These are phyloP conservation scores for Physeter macrocephalus DNA, from an alignment of 2,113 vertebrate genomes.

Conservation along the genomic window DNA sequence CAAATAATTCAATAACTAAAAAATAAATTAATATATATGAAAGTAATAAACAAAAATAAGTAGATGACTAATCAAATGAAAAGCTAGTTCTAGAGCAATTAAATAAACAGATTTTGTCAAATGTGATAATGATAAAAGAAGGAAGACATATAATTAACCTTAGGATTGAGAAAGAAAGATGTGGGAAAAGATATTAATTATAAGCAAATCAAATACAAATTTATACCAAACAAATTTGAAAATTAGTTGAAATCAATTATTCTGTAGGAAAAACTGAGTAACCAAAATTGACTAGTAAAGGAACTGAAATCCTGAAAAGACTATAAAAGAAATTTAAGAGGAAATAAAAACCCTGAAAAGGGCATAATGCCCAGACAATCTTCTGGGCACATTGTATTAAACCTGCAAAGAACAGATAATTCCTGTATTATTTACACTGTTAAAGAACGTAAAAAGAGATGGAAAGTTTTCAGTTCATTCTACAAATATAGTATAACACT, in stretches of 20 bases:
- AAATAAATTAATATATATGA: background rate
- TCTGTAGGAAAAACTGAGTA: slow-evolving; percentile 39
- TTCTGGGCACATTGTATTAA: background rate
- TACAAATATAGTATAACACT: slow-evolving; percentile 3
- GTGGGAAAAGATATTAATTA: background rate
- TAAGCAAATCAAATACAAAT: slow-evolving; percentile 6
- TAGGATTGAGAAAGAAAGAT: background rate
- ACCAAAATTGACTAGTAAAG: slow-evolving; percentile 37
- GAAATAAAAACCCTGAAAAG: slow-evolving; percentile 6
- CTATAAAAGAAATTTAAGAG: slow-evolving; percentile 17
- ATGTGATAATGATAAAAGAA: background rate
- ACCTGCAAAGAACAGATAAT: slow-evolving; percentile 39
- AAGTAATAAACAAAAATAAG: slow-evolving; percentile 1
- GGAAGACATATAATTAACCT: background rate
- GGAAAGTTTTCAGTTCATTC: slow-evolving; percentile 7
- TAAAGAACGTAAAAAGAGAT: background rate
- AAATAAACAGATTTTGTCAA: slow-evolving; percentile 2
- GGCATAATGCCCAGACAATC: slow-evolving; percentile 8
- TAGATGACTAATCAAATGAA: slow-evolving; percentile 2
- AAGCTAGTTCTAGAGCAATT: background rate
- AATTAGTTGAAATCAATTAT: slow-evolving; percentile 28
- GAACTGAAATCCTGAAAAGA: slow-evolving; percentile 25
- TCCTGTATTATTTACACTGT: background rate
- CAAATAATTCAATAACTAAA: background rate
- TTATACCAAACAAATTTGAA: slow-evolving; percentile 33